These are phyloP conservation scores for Aramus guarauna DNA, from an alignment of 2,113 vertebrate genomes.

Conservation along the genomic window DNA sequence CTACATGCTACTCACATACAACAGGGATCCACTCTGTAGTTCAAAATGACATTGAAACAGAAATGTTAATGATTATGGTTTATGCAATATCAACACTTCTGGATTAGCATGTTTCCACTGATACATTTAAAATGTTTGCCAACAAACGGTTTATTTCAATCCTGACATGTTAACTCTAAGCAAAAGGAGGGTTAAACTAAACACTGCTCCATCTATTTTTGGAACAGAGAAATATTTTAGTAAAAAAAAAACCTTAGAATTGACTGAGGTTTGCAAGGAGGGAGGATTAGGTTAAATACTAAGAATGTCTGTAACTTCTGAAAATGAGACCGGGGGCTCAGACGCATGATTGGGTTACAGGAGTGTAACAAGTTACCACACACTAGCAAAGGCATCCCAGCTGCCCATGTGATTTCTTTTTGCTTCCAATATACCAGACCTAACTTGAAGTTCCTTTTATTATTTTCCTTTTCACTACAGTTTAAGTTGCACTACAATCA, in stretches of 20 bases:
- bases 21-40: conserved; percentile 80
- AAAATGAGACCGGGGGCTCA: neutral
- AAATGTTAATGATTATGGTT: conserved; percentile 63
- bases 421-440: neutral
- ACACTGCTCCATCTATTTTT: neutral
- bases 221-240: neutral
- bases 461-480: neutral
- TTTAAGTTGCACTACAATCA: neutral
- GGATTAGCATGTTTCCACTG: neutral
- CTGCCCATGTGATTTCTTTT: neutral
- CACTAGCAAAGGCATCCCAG: neutral
- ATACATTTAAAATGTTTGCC: neutral
- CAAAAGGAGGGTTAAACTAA: neutral
- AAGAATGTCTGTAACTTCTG: conserved; percentile 15
- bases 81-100: neutral
- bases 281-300: neutral
- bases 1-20: conserved; percentile 85
- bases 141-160: neutral
- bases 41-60: conserved; percentile 65
- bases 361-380: neutral
- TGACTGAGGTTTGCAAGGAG: neutral
- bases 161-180: neutral
- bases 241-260: neutral
- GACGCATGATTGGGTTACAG: neutral
- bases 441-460: neutral